phyloP scores from a whole-genome alignment of 1,140 invertebrate species.

The Tenebrio molitor region DNA sequence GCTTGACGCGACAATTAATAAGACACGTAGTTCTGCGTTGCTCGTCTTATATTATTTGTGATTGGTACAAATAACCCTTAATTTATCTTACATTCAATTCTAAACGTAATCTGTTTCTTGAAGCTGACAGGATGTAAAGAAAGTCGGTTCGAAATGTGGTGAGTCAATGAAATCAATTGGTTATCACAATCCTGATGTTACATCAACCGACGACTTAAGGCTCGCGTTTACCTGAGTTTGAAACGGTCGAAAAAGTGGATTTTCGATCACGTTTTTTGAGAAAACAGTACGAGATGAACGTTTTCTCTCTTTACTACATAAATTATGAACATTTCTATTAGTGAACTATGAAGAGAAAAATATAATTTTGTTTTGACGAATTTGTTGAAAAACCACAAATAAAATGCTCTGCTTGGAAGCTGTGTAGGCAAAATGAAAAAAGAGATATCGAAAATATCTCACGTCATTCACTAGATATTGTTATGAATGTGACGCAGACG shows the following conservation, averaged over 20 bases:
- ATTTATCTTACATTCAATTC: slow-evolving; percentile 61
- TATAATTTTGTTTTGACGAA: too few species aligned
- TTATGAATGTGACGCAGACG: too few species aligned
- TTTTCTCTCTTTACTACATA: too few species aligned
- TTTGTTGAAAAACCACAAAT: too few species aligned
- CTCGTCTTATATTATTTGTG: slow-evolving; percentile 10
- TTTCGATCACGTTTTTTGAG: neutral
- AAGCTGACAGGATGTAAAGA: slow-evolving; percentile 57
- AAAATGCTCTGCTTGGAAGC: too few species aligned
- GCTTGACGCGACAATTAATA: slow-evolving; percentile 9
- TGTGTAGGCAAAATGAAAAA: too few species aligned
- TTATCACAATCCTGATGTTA: slow-evolving; percentile 57
- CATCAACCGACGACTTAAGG: slow-evolving; percentile 44
- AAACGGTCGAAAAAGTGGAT: neutral
- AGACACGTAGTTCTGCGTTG: slow-evolving; percentile 19
- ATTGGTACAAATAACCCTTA: slow-evolving; percentile 56
- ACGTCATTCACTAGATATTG: too few species aligned
- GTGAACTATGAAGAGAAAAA: too few species aligned
- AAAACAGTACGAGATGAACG: too few species aligned
- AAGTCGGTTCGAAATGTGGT: slow-evolving; percentile 56
- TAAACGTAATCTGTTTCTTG: slow-evolving; percentile 59
- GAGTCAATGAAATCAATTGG: slow-evolving; percentile 61
- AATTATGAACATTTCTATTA: too few species aligned
- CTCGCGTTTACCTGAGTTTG: neutral
- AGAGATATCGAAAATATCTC: too few species aligned